Percentiles rank a stretch among this genome's conserved stretches.
Evolutionary conservation across 2,113 vertebrate species (phyloP).

Genomic region (Perca schrenkii): DNA sequence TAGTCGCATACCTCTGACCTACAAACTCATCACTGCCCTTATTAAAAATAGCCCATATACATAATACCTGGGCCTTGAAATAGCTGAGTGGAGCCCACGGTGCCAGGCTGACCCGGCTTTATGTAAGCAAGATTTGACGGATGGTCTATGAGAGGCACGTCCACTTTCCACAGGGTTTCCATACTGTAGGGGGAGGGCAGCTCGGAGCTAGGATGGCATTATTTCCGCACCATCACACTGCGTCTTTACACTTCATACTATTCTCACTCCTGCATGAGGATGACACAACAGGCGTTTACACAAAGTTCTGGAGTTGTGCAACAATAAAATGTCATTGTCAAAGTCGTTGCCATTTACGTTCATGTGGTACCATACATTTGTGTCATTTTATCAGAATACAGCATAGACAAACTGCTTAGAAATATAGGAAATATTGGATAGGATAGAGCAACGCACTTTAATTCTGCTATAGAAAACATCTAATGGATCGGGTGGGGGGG

Average conservation of each 20-base stretch:
- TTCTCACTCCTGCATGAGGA: background rate
- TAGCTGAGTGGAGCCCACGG: slow-evolving; percentile 30
- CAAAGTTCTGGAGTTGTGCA: background rate
- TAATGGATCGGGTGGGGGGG: no score
- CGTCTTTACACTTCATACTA: background rate
- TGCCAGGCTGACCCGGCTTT: slow-evolving; percentile 27
- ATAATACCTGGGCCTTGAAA: slow-evolving; percentile 53
- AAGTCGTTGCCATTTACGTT: background rate
- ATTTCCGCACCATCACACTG: background rate
- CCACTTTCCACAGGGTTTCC: background rate
- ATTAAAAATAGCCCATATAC: slow-evolving; percentile 46
- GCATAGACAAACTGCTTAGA: no score
- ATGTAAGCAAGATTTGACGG: slow-evolving; percentile 44
- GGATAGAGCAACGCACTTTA: no score
- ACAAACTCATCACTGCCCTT: slow-evolving; percentile 15
- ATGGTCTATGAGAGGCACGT: slow-evolving; percentile 19
- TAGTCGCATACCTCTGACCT: slow-evolving; percentile 31
- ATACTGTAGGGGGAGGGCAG: background rate
- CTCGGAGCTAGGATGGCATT: background rate
- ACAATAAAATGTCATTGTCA: background rate
- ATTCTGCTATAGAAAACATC: no score
- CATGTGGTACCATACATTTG: background rate
- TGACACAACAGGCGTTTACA: background rate
- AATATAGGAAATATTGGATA: no score
- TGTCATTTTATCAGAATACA: no score